Evolutionary conservation across 2,113 vertebrate species (phyloP), one percentile per base, ranked within the genome.

Genomic region (Leptobrachium ailaonicum): DNA sequence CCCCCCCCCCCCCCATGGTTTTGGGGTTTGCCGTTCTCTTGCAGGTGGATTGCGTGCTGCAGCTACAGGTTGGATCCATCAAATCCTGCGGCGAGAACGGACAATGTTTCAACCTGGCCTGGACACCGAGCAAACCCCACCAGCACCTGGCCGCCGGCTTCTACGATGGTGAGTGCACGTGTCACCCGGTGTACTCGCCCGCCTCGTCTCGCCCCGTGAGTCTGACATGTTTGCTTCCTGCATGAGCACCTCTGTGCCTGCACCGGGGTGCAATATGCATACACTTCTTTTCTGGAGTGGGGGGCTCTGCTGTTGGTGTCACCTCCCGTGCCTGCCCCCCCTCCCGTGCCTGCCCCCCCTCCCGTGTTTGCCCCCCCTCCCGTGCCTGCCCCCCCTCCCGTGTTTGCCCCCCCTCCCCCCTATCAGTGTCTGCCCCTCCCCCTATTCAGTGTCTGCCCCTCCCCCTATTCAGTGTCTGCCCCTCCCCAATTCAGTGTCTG

Each of bases 101-200:
- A 2, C 95, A 96, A 80, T 95, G 96, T 82, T 93, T 97, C 86
- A 92, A 91, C 56, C 85, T 98, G 85, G 96, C 96, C 63, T 99
- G 97, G 98, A 88, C 95, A 85, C 95, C 95, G 0, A 84, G 90
- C 67, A 95, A 95, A 85, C 96, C 96, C 20, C 96, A 98, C 80
- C 92, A 96, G 43, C 81, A 95, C 73, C 86, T 99, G 53, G 97
- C 96, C 6, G 89, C 95, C 4, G 97, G 97, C 41, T 99, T 98
- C 83, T 96, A 94, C 11, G 96, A 99, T 0, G 98, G 98, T 99
- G 91, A 88, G 70, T 13, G 1, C 2, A 41, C 6, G 6, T 42
- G 41, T 43, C 11, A 42, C 66, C 66, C 2, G 8, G 63, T 66
- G 14, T 8, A 8, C 8, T 8, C 47, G 8, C 45, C 3, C 8